A percentile compares a stretch with the other conserved stretches of the same genome.
Evolutionary conservation across 2,797 vertebrate genomes (phyloP).

Genomic region (Sebastes trivittatus): DNA sequence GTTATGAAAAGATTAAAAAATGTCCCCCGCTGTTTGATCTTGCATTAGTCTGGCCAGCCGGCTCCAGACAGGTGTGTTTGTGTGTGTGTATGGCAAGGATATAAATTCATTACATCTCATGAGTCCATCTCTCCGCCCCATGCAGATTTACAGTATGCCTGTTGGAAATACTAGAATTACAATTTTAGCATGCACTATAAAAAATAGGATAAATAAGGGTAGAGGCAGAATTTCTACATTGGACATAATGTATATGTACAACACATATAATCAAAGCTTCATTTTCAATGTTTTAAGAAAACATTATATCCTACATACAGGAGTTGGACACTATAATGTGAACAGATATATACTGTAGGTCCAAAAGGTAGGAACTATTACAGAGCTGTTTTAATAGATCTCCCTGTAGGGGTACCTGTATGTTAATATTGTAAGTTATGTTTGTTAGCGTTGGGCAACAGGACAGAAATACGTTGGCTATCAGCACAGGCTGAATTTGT

Average conservation of each 20-base stretch:
- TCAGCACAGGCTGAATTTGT: background rate
- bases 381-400: too few relatives aligned
- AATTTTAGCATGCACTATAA: background rate
- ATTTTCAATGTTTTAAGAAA: background rate
- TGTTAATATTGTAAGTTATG: too few relatives aligned
- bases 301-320: background rate
- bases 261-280: background rate
- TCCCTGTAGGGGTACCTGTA: too few relatives aligned
- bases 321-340: background rate
- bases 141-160: background rate
- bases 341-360: too few relatives aligned
- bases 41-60: conserved; percentile 27
- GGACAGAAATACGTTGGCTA: background rate
- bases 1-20: conserved; percentile 49
- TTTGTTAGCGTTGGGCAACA: too few relatives aligned
- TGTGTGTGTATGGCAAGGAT: background rate
- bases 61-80: conserved; percentile 1
- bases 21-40: conserved; percentile 32
- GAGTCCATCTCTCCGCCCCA: background rate
- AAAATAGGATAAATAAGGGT: background rate
- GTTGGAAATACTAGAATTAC: background rate
- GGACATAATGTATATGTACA: background rate
- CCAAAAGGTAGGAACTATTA: too few relatives aligned
- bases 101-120: conserved; percentile 21
- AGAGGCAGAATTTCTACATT: background rate